Evolutionary conservation across 2,797 vertebrate species (phyloP), one percentile per base, ranked within the genome.

Genomic region (Scyliorhinus canicula): DNA sequence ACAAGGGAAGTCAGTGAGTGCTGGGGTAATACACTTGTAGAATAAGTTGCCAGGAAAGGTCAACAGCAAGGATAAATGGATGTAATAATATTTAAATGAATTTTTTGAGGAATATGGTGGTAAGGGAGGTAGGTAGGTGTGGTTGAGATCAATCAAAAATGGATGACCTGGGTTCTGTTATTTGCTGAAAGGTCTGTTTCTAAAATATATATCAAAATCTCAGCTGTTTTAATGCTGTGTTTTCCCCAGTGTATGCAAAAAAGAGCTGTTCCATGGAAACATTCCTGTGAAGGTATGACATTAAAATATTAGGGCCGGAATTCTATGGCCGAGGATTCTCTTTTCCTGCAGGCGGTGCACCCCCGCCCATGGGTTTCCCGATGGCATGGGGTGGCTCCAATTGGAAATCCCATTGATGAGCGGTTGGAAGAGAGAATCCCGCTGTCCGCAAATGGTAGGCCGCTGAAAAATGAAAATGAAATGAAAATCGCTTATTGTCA

Each of bases 41-140:
- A 86, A 26, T 52, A 86, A 86, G 84, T 86, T 52, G 26, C 26
- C 84, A 86, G 28, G 55, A 86, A 77, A 86, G 84, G 84, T 86
- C 84, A 55, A 55, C 84, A 86, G 84, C 50, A 11, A 16, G 47
- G 84, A 86, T 79, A 86, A 86, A 52, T 86, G 84, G 84, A 35
- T 55, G 52, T 86, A 86, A 55, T 86, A 55, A 31, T 28, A 55
- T 86, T 57, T 52, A 86, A 86, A 60, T 60, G 14, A 60, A 60
- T 90, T 90, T 90, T 35, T 60, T 90, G 55, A 60, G 55, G 35
- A 55, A n/a, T 60, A 60, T 60, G 16, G 21, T 31, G 28, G 86
- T 35, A 90, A n/a, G 86, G 16, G n/a, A 16, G 55, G 16, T 14
- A 57, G 52, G 16, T 0, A 31, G 35, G 14, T 35, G 19, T 60